phyloP scores from a whole-genome alignment of 2,113 vertebrate genomes.

The Muntiacus reevesi region DNA sequence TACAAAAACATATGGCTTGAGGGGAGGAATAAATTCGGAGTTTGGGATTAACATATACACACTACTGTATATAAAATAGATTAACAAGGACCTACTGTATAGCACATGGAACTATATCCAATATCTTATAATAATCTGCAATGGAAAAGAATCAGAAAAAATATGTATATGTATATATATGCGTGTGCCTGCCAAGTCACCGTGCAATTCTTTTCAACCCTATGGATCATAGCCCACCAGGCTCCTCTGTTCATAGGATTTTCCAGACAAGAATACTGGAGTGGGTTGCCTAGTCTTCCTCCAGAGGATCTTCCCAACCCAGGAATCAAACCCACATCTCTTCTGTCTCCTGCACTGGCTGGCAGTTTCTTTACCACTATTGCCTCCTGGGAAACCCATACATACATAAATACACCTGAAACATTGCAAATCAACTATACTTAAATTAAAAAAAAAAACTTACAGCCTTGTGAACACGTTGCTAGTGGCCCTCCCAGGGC shows the following conservation, averaged over 20 bases:
- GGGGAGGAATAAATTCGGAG: neutral
- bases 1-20: neutral
- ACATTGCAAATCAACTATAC: neutral
- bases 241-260: neutral
- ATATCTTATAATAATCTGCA: neutral
- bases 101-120: neutral
- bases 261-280: neutral
- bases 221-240: neutral
- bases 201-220: neutral
- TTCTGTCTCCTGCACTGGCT: neutral
- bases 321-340: neutral
- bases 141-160: neutral
- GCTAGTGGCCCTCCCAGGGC: neutral
- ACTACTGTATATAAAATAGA: neutral
- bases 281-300: neutral
- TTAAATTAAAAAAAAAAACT: neutral
- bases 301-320: neutral
- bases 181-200: neutral
- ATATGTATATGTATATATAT: neutral
- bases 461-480: neutral
- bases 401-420: neutral
- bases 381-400: neutral
- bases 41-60: neutral
- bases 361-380: neutral
- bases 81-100: neutral